Base-by-base conservation (phyloP, 1,140 invertebrate species). In the Apocrypta bakeri region DNA sequence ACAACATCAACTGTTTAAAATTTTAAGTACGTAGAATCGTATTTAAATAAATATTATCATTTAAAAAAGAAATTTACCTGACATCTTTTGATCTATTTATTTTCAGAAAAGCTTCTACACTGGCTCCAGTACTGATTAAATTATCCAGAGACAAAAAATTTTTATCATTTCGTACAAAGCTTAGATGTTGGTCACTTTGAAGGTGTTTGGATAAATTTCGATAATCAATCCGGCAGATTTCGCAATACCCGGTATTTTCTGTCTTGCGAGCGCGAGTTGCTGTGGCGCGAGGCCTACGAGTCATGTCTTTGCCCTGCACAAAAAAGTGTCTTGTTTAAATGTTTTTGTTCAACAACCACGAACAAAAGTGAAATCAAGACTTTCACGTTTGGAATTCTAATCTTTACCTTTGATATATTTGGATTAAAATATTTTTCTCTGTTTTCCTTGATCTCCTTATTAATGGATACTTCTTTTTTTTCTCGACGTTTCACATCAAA, bases 161-260 rank as follows among this genome's bases (percentile, higher is more conserved):
- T 66, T 94, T 93, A 83, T 94, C 93, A 87, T 96, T 95, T 73
- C 94, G 93, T 37, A 95, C 94, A 87, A 96, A 96, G 71, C 93
- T 94, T 64, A 94, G 87, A 89, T 96, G 95, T 86, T 95, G 94
- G 72, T 95, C 94, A n/a, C 94, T 95, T 81, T 95, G 94, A 37
- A 95, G 89, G 84, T 96, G 96, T 83, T 94, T 92, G 1, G 92
- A 92, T 21, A 95, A 88, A 85, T 94, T 94, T 77, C 93, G 93
- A 88, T 96, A 96, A 82, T 95, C 95, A 63, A 93, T 89, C 85
- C 94, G 95, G 88, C 95, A 96, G 88, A 96, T 95, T 90, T 96
- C 95, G 91, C 95, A 96, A 86, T 95, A 96, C 73, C 96, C 95
- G 72, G 92, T 89, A 82, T 94, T 92, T 86, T 94, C 90, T 69